Percentiles rank a stretch among this genome's conserved stretches.
These are phyloP conservation scores for Tuberolachnus salignus DNA, from an alignment of 2,888 invertebrate genomes.

Conservation along the genomic window DNA sequence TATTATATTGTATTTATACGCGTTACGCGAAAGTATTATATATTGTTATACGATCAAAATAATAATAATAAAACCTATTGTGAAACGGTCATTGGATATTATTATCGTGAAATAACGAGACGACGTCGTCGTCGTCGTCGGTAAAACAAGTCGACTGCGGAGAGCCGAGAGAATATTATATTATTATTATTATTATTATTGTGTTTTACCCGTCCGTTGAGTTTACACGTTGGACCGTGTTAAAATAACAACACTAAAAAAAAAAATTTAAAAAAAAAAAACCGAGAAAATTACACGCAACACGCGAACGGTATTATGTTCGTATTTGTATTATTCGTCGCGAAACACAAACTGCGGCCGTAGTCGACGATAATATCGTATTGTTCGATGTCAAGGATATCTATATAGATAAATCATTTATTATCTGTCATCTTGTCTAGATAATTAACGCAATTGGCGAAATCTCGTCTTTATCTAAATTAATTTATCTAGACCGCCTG, in stretches of 20 bases:
- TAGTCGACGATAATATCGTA: background rate
- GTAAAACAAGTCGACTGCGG: constrained; percentile 54
- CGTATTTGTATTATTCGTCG: too few species aligned
- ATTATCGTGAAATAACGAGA: background rate
- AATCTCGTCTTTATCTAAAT: too few species aligned
- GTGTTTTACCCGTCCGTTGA: constrained; percentile 46
- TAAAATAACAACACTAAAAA: background rate
- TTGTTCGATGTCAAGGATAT: background rate
- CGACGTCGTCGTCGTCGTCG: background rate
- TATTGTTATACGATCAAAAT: too few species aligned
- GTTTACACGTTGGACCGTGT: constrained; percentile 52
- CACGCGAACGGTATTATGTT: constrained; percentile 39
- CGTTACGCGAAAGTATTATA: background rate
- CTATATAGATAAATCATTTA: too few species aligned
- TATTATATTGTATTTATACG: background rate
- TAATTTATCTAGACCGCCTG: too few species aligned
- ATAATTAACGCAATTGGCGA: too few species aligned
- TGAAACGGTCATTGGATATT: constrained; percentile 44
- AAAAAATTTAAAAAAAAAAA: constrained; percentile 2
- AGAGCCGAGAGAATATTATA: constrained; percentile 22
- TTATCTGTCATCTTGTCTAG: too few species aligned
- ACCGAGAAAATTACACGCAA: background rate
- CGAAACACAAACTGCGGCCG: constrained; percentile 11
- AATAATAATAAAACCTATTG: constrained; percentile 19
- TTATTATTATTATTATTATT: too few species aligned